A percentile compares a stretch with the other conserved stretches of the same genome.
Evolutionary conservation across 2,888 invertebrate species (phyloP).

Genomic region (Geophilus truncorum): DNA sequence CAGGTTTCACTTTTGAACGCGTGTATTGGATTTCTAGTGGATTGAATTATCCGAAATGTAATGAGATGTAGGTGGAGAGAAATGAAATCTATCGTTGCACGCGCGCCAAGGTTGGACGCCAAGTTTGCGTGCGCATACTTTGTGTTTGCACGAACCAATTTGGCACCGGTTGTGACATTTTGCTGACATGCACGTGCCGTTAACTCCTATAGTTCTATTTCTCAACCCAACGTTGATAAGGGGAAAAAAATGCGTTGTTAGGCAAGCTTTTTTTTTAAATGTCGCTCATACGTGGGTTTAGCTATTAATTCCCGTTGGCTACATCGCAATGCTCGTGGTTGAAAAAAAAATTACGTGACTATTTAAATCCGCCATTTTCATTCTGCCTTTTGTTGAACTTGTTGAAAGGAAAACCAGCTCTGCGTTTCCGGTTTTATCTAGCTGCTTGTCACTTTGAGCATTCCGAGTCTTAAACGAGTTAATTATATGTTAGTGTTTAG

Average conservation of each 20-base stretch:
- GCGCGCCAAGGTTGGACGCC: constrained; percentile 27
- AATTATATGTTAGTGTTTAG: neutral
- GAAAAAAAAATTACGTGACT: neutral
- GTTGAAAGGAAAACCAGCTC: neutral
- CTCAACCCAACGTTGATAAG: neutral
- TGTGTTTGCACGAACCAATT: neutral
- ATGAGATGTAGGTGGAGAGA: constrained; percentile 10
- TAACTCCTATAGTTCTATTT: neutral
- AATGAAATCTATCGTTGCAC: constrained; percentile 8
- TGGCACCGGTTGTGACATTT: constrained; percentile 32
- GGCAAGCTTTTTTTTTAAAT: neutral
- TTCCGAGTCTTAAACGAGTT: neutral
- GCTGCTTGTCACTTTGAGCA: neutral
- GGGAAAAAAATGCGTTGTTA: neutral
- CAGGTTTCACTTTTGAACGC: neutral
- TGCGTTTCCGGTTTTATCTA: neutral
- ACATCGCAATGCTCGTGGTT: too few species aligned
- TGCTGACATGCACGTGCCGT: constrained; percentile 30
- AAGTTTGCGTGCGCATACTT: neutral
- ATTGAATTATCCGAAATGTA: constrained; percentile 1
- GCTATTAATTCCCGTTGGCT: too few species aligned
- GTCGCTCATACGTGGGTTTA: neutral
- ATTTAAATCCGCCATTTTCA: neutral
- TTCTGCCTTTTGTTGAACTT: neutral
- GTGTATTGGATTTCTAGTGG: neutral